Evolutionary conservation across 2,797 vertebrate species (phyloP).

Genomic region (Lepus oiostolus): DNA sequence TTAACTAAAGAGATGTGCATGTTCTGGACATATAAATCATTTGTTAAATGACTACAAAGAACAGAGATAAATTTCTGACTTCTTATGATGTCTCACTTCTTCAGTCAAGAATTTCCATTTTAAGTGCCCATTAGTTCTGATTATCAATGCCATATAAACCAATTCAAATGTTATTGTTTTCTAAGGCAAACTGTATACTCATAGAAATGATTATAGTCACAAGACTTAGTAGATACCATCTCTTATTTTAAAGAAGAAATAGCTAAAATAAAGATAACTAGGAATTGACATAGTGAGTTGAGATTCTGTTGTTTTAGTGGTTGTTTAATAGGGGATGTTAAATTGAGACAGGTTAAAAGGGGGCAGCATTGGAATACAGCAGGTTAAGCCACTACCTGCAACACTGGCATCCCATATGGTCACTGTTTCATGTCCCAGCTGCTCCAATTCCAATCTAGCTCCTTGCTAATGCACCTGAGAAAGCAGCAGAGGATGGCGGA

Average conservation of each 20-base stretch:
- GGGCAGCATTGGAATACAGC: no score
- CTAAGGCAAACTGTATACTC: neutral
- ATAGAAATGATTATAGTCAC: neutral
- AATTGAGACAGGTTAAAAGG: neutral
- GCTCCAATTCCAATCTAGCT: no score
- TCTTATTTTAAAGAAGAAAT: neutral
- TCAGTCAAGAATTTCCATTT: constrained; percentile 21
- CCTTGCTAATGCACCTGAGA: no score
- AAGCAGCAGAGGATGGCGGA: no score
- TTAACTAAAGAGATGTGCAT: neutral
- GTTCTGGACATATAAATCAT: neutral
- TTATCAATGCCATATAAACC: neutral
- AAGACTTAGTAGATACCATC: neutral
- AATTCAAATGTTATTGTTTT: neutral
- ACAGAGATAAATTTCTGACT: neutral
- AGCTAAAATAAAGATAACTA: neutral
- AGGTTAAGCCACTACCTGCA: no score
- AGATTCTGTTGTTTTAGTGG: neutral
- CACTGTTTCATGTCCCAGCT: no score
- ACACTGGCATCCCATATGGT: no score
- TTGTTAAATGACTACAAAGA: constrained; percentile 36
- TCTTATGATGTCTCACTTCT: neutral
- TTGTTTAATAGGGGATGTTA: constrained; percentile 6
- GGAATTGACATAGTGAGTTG: neutral
- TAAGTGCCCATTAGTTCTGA: neutral